These are phyloP conservation scores for Leptinotarsa juncta DNA, from an alignment of 2,888 invertebrate genomes.

Conservation along the genomic window DNA sequence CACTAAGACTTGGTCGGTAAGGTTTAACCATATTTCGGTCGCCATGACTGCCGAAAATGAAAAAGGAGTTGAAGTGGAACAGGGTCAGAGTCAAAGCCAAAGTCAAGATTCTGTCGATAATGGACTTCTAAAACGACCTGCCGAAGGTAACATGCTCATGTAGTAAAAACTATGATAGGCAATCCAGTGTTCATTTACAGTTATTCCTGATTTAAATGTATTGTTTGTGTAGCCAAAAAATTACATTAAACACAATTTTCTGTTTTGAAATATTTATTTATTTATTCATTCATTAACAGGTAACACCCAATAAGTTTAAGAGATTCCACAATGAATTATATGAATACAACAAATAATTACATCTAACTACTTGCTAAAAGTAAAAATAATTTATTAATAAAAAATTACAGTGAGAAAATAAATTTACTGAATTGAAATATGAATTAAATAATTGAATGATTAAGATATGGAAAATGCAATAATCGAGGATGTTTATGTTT, in stretches of 20 bases:
- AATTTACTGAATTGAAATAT: too few relatives aligned
- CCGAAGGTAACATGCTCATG: not conserved
- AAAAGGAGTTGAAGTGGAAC: not conserved
- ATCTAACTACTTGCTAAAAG: too few relatives aligned
- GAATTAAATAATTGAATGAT: too few relatives aligned
- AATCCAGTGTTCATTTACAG: not conserved
- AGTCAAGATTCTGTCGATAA: conserved; percentile 11
- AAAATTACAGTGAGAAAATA: too few relatives aligned
- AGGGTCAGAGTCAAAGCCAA: not conserved
- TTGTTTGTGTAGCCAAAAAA: not conserved
- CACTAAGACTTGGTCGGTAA: too few relatives aligned
- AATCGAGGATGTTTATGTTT: too few relatives aligned
- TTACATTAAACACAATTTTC: not conserved
- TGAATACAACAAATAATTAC: too few relatives aligned
- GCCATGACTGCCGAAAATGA: conserved; percentile 10
- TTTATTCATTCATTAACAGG: too few relatives aligned
- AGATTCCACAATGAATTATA: too few relatives aligned
- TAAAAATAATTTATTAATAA: too few relatives aligned
- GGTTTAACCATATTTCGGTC: not conserved
- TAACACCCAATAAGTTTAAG: too few relatives aligned
- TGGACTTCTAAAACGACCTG: not conserved
- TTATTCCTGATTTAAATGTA: not conserved
- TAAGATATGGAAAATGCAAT: too few relatives aligned
- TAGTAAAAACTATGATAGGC: not conserved
- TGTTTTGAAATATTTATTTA: not conserved